These are phyloP conservation scores for Parnassius smintheus DNA, from an alignment of 2,888 invertebrate genomes.

Conservation along the genomic window DNA sequence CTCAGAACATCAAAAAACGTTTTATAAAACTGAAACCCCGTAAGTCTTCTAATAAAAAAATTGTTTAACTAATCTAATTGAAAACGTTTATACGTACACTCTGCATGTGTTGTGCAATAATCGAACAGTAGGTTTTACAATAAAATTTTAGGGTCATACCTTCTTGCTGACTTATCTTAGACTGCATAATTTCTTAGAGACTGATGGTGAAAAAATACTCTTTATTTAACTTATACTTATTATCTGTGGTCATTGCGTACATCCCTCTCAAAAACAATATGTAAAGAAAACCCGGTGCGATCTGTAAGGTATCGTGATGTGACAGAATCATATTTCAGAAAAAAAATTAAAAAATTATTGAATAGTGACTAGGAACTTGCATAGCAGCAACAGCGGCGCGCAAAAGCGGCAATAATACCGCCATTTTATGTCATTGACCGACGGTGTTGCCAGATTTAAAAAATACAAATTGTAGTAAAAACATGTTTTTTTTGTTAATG, in stretches of 20 bases:
- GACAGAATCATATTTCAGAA: no score
- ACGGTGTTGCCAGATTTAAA: no score
- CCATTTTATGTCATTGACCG: no score
- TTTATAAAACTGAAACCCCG: background rate
- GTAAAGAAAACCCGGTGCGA: background rate
- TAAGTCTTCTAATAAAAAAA: constrained; percentile 40
- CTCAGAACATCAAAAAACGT: background rate
- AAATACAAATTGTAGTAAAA: no score
- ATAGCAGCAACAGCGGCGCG: no score
- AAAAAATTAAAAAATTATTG: no score
- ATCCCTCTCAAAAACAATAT: constrained; percentile 1
- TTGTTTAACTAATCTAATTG: constrained; percentile 35
- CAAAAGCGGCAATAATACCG: no score
- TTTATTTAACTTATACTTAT: constrained; percentile 39
- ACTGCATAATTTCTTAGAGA: constrained; percentile 52
- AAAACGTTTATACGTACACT: constrained; percentile 72
- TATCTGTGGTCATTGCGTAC: constrained; percentile 36
- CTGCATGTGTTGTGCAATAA: constrained; percentile 78
- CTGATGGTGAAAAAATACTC: constrained; percentile 46
- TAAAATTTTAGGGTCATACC: constrained; percentile 54
- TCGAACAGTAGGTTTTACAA: constrained; percentile 59
- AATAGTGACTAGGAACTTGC: no score
- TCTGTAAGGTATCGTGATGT: no score
- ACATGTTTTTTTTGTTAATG: no score
- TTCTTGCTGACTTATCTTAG: constrained; percentile 66